Evolutionary conservation across 2,797 vertebrate species (phyloP), one percentile per base, ranked within the genome.

Genomic region (Pempheris klunzingeri): DNA sequence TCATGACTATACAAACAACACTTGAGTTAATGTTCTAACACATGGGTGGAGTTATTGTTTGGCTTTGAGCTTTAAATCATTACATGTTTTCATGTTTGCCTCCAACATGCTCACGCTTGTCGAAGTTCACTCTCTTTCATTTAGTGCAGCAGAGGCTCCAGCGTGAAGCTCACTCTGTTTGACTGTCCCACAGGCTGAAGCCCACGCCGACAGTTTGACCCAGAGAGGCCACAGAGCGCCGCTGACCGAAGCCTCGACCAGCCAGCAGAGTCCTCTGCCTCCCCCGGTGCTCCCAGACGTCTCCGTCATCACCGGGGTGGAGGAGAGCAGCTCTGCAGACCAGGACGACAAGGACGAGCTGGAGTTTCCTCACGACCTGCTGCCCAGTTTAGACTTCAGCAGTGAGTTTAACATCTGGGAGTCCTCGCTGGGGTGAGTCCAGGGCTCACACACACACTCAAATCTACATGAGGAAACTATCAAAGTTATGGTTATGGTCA

Each of bases 291-390:
- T 92, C 54, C 84, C 78, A 62, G 92, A 93, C 63, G 76, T 92
- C 76, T 69, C 88, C 12, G 91, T 92, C 67, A n/a, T 87, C 80
- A 68, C 77, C 0, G 92, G 92, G 13, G 85, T 89, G 71, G 92
- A 90, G 78, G 89, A 89, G 69, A 85, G 55, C 59, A 52, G 26
- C 85, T 71, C 85, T 55, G 61, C 36, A 63, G 80, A 87, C n/a
- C 71, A 72, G 28, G 81, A 84, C 14, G 80, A 93, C 86, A 88
- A 90, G 64, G 93, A 93, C 67, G 81, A 96, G 82, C 90, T 96
- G 0, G 95, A 95, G 92, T 96, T 96, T 90, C 94, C 95, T 55
- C 95, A 95, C 47, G 95, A 96, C 83, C 88, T 96, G 80, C 93
- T 96, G 58, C 95, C 95, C 78, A 95, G 87, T 88, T 91, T 94